Base-by-base conservation (phyloP, 2,797 vertebrate genomes). In the Diglossa cyanea region DNA sequence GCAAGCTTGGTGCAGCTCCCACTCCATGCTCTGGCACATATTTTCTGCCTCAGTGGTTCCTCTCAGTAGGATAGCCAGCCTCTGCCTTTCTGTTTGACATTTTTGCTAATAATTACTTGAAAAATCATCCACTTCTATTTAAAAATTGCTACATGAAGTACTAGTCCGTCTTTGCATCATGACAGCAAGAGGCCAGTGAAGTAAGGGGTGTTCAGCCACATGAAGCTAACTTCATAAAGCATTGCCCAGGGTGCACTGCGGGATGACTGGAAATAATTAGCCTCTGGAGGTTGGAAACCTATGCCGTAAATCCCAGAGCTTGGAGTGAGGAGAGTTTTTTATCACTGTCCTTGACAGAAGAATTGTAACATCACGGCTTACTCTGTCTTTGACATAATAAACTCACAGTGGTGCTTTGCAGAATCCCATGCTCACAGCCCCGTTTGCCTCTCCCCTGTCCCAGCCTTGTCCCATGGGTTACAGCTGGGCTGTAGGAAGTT, bases 41-140 rank as follows among this genome's bases (percentile, higher is more conserved):
- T 96, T 97, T 97, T 97, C 96, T 96, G 90, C 94, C 97, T 97
- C 96, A 93, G 94, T 97, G 79, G 94, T 94, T 97, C 90, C 90
- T 95, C 94, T 97, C 97, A 90, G 95, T 96, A 95, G 96, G 94
- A 90, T 94, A 96, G 83, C 91, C 93, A 95, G 94, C 44, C 91
- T 96, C 88, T 97, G 77, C 93, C 86, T 97, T 95, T 94, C 92
- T 95, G 84, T 96, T 96, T 97, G 96, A 97, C 94, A 11, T 95
- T 97, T 97, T 95, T 96, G 94, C 94, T 97, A 96, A 96, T 97
- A 97, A 98, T 97, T 96, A 96, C 96, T 97, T 96, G 94, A 97
- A 96, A 97, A 97, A 97, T 95, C 73, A 74, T 96, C 93, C 95
- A 85, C 86, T 97, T 94, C 92, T 97, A 91, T 96, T 97, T 97